Evolutionary conservation across 23 tunicate genomes (phyloP).

Genomic region (Corella eumyota): DNA sequence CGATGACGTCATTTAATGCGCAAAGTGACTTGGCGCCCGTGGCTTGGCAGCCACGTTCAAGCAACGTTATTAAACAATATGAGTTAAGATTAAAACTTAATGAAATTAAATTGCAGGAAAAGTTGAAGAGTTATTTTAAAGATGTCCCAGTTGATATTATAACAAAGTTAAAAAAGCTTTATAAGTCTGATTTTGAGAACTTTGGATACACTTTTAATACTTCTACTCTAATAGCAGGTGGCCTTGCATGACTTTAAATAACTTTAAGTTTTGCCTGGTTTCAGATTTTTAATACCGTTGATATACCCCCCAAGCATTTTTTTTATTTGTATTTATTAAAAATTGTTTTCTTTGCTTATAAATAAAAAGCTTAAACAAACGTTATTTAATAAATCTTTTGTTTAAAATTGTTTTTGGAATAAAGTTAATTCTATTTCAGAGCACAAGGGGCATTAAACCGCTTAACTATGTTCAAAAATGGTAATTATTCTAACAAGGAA

Average conservation of each 20-base stretch:
- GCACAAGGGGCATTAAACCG: no score
- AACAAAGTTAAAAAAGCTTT: constrained; percentile 16
- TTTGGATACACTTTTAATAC: constrained; percentile 45
- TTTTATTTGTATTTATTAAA: no score
- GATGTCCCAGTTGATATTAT: constrained; percentile 14
- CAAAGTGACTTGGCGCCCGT: constrained; percentile 2
- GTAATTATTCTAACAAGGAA: no score
- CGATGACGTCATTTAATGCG: constrained; percentile 28
- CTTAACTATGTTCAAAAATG: no score
- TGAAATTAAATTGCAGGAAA: background rate
- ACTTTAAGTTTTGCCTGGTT: no score
- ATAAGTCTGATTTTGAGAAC: constrained; percentile 19
- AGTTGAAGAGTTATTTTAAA: constrained; percentile 10
- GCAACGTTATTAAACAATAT: background rate
- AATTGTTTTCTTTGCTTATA: background rate
- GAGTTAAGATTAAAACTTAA: background rate
- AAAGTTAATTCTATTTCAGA: no score
- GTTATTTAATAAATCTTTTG: no score
- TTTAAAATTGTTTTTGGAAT: no score
- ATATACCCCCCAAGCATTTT: no score
- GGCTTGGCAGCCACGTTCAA: background rate
- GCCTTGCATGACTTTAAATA: constrained; percentile 5
- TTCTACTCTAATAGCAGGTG: constrained; percentile 8
- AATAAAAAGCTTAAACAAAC: no score
- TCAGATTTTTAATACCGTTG: no score